Evolutionary conservation across 2,888 invertebrate species (phyloP).

Genomic region (Spisula solida): DNA sequence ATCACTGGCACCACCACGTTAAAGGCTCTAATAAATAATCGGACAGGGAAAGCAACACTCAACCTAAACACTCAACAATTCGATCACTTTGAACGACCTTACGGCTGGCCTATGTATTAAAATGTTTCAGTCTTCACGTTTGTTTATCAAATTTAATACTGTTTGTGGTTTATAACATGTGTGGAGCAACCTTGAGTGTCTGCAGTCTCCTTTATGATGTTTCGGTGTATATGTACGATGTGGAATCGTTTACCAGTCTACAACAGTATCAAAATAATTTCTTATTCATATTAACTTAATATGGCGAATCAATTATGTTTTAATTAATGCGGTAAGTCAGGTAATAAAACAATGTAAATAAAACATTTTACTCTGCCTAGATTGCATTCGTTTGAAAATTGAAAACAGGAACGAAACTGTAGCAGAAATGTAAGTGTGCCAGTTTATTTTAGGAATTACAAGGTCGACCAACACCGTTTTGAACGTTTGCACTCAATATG

Average conservation of each 20-base stretch:
- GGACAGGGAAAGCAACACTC: too few species aligned
- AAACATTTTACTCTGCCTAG: background rate
- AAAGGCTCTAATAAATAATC: too few species aligned
- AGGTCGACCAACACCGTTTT: background rate
- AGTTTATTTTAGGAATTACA: background rate
- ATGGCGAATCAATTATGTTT: background rate
- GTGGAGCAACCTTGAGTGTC: background rate
- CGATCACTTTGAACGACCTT: too few species aligned
- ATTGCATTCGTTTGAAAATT: background rate
- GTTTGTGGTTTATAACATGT: background rate
- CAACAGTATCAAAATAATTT: slow-evolving; percentile 12
- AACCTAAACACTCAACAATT: too few species aligned
- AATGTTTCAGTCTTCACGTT: too few species aligned
- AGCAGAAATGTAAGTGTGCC: background rate
- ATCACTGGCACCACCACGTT: too few species aligned
- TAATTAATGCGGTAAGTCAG: background rate
- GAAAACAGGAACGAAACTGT: background rate
- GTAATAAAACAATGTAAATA: background rate
- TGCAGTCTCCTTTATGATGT: background rate
- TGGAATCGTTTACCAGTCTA: background rate
- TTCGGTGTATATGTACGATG: background rate
- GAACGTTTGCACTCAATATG: background rate
- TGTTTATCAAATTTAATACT: background rate
- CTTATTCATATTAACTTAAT: slow-evolving; percentile 7
- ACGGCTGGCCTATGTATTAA: too few species aligned